Conservation (phyloP, 2,888 invertebrate genomes). For the Arge pagana region DNA sequence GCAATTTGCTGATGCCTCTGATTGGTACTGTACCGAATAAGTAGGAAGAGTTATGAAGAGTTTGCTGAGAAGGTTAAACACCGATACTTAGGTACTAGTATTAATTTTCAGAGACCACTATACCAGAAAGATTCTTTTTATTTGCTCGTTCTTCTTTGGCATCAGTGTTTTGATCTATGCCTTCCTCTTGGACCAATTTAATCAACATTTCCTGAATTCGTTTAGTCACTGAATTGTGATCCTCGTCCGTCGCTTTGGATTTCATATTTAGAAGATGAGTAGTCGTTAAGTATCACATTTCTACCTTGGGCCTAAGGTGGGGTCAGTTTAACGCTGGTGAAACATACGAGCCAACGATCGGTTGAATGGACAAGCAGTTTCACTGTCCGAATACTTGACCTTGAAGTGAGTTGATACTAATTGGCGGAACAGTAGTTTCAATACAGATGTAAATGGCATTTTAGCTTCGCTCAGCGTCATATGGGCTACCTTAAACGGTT, state of each 20-base stretch:
- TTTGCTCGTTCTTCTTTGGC: constrained; percentile 40
- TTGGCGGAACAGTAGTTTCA: constrained; percentile 61
- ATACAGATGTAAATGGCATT: constrained; percentile 58
- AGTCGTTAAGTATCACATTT: not conserved
- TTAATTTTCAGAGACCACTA: constrained; percentile 1
- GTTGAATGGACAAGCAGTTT: constrained; percentile 52
- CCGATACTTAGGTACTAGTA: not conserved
- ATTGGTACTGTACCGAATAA: constrained; percentile 55
- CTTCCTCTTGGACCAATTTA: constrained; percentile 53
- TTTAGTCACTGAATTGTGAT: constrained; percentile 50
- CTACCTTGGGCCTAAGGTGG: constrained; percentile 58
- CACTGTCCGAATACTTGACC: constrained; percentile 53
- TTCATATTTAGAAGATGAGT: too few relatives aligned
- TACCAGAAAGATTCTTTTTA: constrained; percentile 56
- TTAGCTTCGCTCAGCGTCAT: constrained; percentile 61
- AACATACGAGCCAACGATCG: constrained; percentile 54
- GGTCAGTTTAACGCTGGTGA: constrained; percentile 53
- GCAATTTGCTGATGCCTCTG: constrained; percentile 56
- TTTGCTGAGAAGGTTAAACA: not conserved
- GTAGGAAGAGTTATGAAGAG: not conserved
- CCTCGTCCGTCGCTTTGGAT: constrained; percentile 57
- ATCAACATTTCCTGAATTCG: constrained; percentile 56
- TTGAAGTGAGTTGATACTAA: constrained; percentile 58
- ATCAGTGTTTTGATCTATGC: constrained; percentile 38
- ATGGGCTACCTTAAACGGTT: constrained; percentile 60